Evolutionary conservation across 2,888 invertebrate species (phyloP), one percentile per base, ranked within the genome.

Genomic region (Panzeria rudis): DNA sequence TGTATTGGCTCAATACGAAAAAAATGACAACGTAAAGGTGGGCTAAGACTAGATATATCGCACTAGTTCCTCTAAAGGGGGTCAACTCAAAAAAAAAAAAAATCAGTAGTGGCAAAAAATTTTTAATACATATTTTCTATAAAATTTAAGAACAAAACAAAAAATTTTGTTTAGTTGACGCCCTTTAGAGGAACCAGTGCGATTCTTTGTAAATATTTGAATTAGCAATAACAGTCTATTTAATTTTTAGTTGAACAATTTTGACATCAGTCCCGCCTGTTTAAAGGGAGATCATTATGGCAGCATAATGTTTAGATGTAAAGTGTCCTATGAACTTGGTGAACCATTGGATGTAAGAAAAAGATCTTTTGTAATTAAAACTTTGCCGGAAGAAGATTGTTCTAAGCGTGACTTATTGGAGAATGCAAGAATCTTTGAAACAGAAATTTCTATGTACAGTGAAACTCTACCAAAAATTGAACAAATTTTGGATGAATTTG

Each of bases 241-340:
- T 20, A 35, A 20, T 29, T 17, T 50, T 59, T 29, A 86, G 83
- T 25, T 85, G 3, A 9, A 52, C 0, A 41, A 56, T 5, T 59
- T 82, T 9, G 72, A 47, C 1, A n/a, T 87, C 41, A 82, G 80
- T 2, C 86, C 88, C 2, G 89, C 87, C 6, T 78, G 86, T 44
- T 25, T 75, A 7, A 88, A 86, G 29, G 88, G 88, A 5, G 88
- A 88, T 81, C 88, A 89, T 64, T 89, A 87, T 85, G 88, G 87
- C 17, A 89, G 89, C 68, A 69, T 87, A 54, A 89, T 89, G 88
- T 88, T 87, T 77, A 86, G 89, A 6, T 84, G 87, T 1, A 87
- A 66, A 59, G 76, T 88, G 0, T 50, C 61, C 3, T 88, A 86
- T 35, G 17, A 17, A 11, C 50, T 64, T 13, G 54, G 3, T 2